These are phyloP conservation scores for Kradibia gibbosae DNA, from an alignment of 1,140 invertebrate genomes.

Conservation along the genomic window DNA sequence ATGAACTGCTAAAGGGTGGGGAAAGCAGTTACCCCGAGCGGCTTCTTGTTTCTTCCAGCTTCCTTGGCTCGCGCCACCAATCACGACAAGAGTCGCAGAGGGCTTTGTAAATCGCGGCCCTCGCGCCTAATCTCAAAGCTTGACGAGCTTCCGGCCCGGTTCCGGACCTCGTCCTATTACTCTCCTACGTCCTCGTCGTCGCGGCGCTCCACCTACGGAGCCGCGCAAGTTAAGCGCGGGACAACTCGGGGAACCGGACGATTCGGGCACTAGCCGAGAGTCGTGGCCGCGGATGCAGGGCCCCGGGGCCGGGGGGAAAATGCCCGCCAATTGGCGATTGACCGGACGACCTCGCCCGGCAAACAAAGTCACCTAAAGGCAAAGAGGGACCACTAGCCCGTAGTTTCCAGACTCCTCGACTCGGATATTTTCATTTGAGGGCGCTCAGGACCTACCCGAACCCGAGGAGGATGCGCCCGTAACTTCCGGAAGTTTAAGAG, in stretches of 20 bases:
- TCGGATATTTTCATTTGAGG: conserved; percentile 54
- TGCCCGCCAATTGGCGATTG: too few relatives aligned
- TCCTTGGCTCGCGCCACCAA: conserved; percentile 1
- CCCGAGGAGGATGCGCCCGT: conserved; percentile 51
- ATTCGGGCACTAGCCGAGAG: not conserved
- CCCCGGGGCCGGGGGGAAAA: too few relatives aligned
- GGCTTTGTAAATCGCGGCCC: not conserved
- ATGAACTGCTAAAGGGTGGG: not conserved
- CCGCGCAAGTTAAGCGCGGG: conserved; percentile 44
- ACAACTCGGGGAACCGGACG: not conserved
- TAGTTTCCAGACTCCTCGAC: conserved; percentile 52
- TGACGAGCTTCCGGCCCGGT: not conserved
- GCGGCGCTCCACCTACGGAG: conserved; percentile 1
- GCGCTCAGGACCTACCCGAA: conserved; percentile 50
- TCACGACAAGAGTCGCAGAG: conserved; percentile 32
- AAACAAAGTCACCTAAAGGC: conserved; percentile 22
- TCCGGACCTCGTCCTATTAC: not conserved
- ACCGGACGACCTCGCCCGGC: not conserved
- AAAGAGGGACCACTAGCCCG: not conserved
- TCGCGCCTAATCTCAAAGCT: not conserved
- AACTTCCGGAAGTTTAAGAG: conserved; percentile 55
- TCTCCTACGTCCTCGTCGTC: not conserved
- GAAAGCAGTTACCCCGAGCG: not conserved
- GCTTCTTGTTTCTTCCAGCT: conserved; percentile 36
- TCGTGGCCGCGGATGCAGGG: not conserved